Evolutionary conservation across 2,113 vertebrate genomes (phyloP), one percentile per base, ranked within the genome.

Genomic region (Poeciliopsis prolifica): DNA sequence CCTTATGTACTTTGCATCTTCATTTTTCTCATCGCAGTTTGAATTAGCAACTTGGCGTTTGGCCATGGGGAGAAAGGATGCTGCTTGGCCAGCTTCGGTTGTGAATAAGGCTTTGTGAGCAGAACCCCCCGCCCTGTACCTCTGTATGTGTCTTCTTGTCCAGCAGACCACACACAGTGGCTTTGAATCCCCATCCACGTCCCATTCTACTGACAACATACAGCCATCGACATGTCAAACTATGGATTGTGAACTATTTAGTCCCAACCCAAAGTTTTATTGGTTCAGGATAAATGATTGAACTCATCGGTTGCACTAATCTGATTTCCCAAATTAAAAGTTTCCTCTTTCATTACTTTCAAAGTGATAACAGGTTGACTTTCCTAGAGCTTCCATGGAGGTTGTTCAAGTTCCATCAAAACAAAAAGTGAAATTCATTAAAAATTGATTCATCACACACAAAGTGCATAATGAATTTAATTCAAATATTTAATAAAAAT

Each of bases 91-190:
- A 78, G 72, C 65, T 78, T 75, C 19, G 54, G 72, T 66, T 79
- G 67, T 90, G 81, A 86, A 88, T 78, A 65, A 60, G 79, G 74
- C 85, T 90, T 91, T 89, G 84, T 89, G 10, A 75, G 78, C 70
- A 24, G 61, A 70, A 82, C 78, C 65, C 28, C 66, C 44, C 44
- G 2, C 79, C 51, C 31, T 48, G 44, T 76, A 78, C 42, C 71
- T 30, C 61, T 75, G 75, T 66, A 72, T 26, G 63, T 79, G 64
- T 78, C 9, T 62, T 33, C 64, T 77, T 85, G 82, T 85, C 81
- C 83, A 68, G 79, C 13, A 77, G 87, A 90, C 91, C 88, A 90
- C 89, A 89, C 89, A 86, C 80, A 84, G 35, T 61, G 69, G 30
- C 24, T 48, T 48, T 17, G 44, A 48, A 0, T 70, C 77, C 64